Evolutionary conservation across 2,888 invertebrate genomes (phyloP).

Genomic region (Leptinotarsa tumamoca): DNA sequence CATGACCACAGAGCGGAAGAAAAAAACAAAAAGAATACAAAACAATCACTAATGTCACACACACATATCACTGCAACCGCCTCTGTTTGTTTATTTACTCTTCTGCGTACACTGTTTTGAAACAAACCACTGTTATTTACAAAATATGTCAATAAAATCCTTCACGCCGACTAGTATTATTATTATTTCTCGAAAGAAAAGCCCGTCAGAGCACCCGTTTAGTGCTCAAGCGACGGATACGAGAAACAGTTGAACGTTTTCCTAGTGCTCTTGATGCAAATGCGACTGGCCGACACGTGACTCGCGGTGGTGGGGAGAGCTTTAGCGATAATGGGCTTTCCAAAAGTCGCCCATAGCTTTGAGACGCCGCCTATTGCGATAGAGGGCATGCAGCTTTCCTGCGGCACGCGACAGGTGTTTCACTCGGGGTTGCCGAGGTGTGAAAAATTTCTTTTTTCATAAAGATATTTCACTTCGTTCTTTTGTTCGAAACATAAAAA

Average conservation of each 20-base stretch:
- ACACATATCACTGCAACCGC: slow-evolving; percentile 37
- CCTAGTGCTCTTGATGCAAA: slow-evolving; percentile 41
- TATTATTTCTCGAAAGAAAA: slow-evolving; percentile 4
- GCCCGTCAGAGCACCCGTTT: slow-evolving; percentile 12
- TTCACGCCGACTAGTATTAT: slow-evolving; percentile 26
- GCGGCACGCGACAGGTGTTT: slow-evolving; percentile 9
- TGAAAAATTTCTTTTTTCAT: background rate
- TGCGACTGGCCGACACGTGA: slow-evolving; percentile 38
- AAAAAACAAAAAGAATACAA: slow-evolving; percentile 30
- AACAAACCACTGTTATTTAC: slow-evolving; percentile 43
- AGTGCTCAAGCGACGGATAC: slow-evolving; percentile 28
- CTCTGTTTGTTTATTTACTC: slow-evolving; percentile 34
- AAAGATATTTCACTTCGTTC: background rate
- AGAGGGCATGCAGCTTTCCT: slow-evolving; percentile 13
- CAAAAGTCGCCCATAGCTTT: slow-evolving; percentile 31
- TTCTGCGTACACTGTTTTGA: slow-evolving; percentile 35
- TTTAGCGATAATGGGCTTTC: slow-evolving; percentile 25
- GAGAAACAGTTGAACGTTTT: slow-evolving; percentile 31
- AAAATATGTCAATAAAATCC: slow-evolving; percentile 39
- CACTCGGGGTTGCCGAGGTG: background rate
- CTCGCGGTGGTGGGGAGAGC: slow-evolving; percentile 36
- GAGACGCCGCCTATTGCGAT: slow-evolving; percentile 15
- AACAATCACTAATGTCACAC: slow-evolving; percentile 33
- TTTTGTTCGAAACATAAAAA: too few relatives aligned
- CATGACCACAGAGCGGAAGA: slow-evolving; percentile 46